phyloP scores from a whole-genome alignment of 2,113 vertebrate genomes.

The Andinoacara biseriatus region DNA sequence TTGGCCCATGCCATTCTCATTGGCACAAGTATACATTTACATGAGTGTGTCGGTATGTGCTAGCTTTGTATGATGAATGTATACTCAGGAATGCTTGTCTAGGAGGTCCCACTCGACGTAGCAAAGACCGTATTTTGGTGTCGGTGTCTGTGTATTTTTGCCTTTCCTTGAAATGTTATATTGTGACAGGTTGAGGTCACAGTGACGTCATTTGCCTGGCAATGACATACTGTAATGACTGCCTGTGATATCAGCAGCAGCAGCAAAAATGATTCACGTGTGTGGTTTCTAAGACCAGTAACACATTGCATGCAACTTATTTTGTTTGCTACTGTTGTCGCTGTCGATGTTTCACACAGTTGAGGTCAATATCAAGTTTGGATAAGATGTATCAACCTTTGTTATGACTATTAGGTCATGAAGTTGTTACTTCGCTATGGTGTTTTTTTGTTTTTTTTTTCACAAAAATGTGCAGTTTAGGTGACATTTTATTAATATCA shows the following conservation, averaged over 20 bases:
- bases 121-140: background rate
- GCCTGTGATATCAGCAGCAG: constrained; percentile 3
- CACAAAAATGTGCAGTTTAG: background rate
- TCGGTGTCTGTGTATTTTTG: background rate
- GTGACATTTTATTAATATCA: background rate
- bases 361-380: background rate
- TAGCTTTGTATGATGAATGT: background rate
- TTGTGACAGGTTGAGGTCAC: constrained; percentile 27
- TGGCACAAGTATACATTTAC: background rate
- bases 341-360: no score
- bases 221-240: background rate
- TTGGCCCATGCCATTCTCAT: constrained; percentile 6
- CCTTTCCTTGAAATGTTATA: background rate
- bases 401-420: background rate
- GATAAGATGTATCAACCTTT: background rate
- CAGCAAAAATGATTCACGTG: background rate
- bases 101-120: background rate
- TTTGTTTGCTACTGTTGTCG: no score
- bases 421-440: background rate
- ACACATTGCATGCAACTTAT: no score
- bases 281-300: background rate
- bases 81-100: background rate
- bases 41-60: background rate
- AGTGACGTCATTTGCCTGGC: constrained; percentile 25
- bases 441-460: background rate